phyloP scores from a whole-genome alignment of 2,113 vertebrate genomes.

The Heterocephalus glaber region DNA sequence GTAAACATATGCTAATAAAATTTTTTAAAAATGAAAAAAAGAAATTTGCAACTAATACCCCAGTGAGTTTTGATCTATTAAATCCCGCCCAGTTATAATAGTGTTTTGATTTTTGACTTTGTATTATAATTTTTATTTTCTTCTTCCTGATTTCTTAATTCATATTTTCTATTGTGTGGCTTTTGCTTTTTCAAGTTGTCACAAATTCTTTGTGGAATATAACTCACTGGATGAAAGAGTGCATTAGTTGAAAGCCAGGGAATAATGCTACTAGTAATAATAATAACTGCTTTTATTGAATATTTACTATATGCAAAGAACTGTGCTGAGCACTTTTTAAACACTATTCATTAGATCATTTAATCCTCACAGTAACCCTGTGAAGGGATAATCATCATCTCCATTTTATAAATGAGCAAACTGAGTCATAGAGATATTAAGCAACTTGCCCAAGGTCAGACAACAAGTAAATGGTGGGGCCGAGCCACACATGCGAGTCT shows the following conservation, averaged over 20 bases:
- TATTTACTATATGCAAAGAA: not conserved
- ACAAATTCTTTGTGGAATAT: not conserved
- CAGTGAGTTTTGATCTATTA: not conserved
- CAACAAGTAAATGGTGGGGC: not conserved
- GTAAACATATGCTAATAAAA: not conserved
- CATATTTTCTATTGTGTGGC: not conserved
- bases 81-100: not conserved
- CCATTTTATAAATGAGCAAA: conserved; percentile 26
- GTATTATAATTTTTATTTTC: conserved; percentile 4
- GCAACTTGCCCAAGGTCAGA: not conserved
- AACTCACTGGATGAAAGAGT: conserved; percentile 11
- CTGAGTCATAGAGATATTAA: not conserved
- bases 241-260: not conserved
- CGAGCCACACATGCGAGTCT: not conserved
- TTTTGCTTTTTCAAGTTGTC: conserved; percentile 23
- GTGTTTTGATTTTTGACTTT: not conserved
- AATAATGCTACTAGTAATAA: not conserved
- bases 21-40: not conserved
- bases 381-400: not conserved
- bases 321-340: not conserved
- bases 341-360: not conserved
- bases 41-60: not conserved
- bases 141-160: conserved; percentile 24
- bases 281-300: not conserved
- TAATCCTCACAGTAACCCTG: not conserved